These are phyloP conservation scores for Nemurella pictetii DNA, from an alignment of 2,888 invertebrate genomes.

Conservation along the genomic window DNA sequence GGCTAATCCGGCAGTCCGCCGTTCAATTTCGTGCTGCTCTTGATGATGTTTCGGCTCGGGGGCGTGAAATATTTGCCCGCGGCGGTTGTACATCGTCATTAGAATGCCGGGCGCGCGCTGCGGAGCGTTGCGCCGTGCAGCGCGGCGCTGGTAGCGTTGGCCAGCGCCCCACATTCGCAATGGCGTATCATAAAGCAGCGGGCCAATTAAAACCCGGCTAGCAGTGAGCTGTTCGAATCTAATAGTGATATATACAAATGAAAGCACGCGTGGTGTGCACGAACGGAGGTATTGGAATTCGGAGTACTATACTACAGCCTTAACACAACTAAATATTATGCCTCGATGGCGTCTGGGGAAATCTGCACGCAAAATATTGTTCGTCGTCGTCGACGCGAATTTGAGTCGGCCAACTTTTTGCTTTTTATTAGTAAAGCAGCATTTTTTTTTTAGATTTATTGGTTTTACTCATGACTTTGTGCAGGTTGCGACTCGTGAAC, in stretches of 20 bases:
- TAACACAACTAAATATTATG: not conserved
- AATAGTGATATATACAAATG: constrained; percentile 3
- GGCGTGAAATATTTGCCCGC: constrained; percentile 1
- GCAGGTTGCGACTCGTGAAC: not conserved
- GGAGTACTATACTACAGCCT: not conserved
- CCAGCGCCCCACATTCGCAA: not conserved
- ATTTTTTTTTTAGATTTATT: not conserved
- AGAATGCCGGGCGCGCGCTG: not conserved
- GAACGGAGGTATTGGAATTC: not conserved
- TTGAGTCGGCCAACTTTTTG: not conserved
- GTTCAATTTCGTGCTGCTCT: not conserved
- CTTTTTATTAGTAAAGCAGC: not conserved
- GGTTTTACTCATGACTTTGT: too few species aligned
- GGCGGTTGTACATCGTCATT: constrained; percentile 16
- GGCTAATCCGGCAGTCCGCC: not conserved
- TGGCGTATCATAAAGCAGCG: not conserved
- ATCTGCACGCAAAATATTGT: constrained; percentile 1
- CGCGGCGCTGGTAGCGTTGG: not conserved
- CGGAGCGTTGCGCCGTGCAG: not conserved
- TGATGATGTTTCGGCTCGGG: not conserved
- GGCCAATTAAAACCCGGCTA: not conserved
- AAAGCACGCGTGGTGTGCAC: not conserved
- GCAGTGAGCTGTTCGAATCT: constrained; percentile 6
- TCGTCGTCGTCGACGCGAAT: not conserved
- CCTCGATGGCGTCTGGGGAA: constrained; percentile 15